Evolutionary conservation across 2,888 invertebrate genomes (phyloP), one percentile per base, ranked within the genome.

Genomic region (Ochropleura leucogaster): DNA sequence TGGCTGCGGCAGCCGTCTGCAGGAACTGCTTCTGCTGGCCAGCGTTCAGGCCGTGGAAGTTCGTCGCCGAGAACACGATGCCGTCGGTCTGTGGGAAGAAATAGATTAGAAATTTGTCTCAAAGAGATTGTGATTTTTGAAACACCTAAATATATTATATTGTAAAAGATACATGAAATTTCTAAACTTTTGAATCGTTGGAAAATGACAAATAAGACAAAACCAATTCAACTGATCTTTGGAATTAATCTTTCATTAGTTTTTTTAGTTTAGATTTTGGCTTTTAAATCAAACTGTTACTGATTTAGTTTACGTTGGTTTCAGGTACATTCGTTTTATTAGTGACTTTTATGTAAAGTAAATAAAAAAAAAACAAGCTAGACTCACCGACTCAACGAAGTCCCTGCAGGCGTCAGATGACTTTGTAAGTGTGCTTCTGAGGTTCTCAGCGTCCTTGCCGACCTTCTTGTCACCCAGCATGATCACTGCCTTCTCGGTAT

Each of bases 401-500:
- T 97, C 97, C 53, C 97, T 96, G 92, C 98, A 98, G 86, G 97
- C 96, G 88, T 98, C 98, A 77, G 97, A 97, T 20, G 90, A 87
- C 30, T 94, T 90, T 30, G 94, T 92, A 1, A 98, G 90, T 6
- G 97, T 97, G 40, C 94, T 92, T 79, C 97, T 97, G 40, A 97
- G 91, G 16, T 97, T 96, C 10, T 97, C 89, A 10, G 95, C 96
- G 63, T 97, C 97, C 85, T 97, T 97, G 67, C 97, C 94, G 55
- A 97, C 97, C 89, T 97, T 98, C 94, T 97, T 97, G 89, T 98
- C 98, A 18, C 97, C 96, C 30, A 98, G 95, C 74, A 97, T 95
- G 85, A 98, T 96, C 4, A 97, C 97, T n/a, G 97, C 94, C 18
- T 97, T 92, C 0, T 95, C 89, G 79, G 97, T 97, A 92, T 97